Percentiles rank a stretch among this genome's conserved stretches.
Evolutionary conservation across 2,113 vertebrate species (phyloP).

Genomic region (Forbesichthys papilliferus): DNA sequence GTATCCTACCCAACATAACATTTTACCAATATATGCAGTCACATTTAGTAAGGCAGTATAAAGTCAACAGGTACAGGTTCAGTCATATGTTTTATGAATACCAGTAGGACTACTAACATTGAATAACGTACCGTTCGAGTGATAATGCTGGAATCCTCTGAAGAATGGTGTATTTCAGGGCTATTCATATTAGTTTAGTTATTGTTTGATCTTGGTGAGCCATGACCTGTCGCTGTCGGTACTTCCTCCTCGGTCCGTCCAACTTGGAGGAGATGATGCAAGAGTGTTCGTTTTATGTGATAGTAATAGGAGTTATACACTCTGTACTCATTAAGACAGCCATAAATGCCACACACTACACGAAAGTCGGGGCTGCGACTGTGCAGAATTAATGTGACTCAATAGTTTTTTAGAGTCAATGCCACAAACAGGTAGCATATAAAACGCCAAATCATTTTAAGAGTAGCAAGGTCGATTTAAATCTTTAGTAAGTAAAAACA

Average conservation of each 20-base stretch:
- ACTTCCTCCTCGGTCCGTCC: too few relatives aligned
- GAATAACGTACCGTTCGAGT: neutral
- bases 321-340: conserved; percentile 19
- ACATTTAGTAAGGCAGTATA: neutral
- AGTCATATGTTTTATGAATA: neutral
- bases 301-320: conserved; percentile 40
- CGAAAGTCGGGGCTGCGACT: conserved; percentile 26
- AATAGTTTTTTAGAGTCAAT: conserved; percentile 33
- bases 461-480: neutral
- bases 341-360: conserved; percentile 18
- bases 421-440: conserved; percentile 37
- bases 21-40: neutral
- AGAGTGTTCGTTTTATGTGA: conserved; percentile 36
- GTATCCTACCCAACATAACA: too few relatives aligned
- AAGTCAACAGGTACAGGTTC: neutral
- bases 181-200: conserved; percentile 4
- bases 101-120: neutral
- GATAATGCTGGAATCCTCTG: conserved; percentile 7
- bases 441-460: too few relatives aligned
- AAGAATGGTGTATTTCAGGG: neutral
- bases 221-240: too few relatives aligned
- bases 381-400: conserved; percentile 39
- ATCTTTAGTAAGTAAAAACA: too few relatives aligned
- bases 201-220: neutral
- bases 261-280: conserved; percentile 25